A percentile compares a stretch with the other conserved stretches of the same genome.
Evolutionary conservation across 2,888 invertebrate species (phyloP).

Genomic region (Cryptocheilus praepositus): DNA sequence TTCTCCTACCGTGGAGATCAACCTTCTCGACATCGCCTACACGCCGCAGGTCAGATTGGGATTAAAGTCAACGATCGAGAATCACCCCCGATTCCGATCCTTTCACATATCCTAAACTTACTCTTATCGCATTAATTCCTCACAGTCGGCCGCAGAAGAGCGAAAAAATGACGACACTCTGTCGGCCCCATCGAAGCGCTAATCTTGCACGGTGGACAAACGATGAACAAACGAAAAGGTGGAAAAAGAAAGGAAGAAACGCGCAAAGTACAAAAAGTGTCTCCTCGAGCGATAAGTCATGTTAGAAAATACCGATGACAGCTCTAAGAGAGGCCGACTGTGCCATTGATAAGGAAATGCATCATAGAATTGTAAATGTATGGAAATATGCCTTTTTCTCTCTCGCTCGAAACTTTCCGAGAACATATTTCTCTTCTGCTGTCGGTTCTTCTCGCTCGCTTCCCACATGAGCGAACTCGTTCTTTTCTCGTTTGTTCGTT

Average conservation of each 20-base stretch:
- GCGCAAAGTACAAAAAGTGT: constrained; percentile 1
- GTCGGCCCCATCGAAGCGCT: no score
- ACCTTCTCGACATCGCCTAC: no score
- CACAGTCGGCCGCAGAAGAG: no score
- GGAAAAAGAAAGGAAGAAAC: constrained; percentile 13
- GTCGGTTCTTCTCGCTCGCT: constrained; percentile 1
- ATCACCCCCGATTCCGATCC: no score
- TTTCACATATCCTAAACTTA: no score
- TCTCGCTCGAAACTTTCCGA: background rate
- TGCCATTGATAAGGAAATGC: constrained; percentile 60
- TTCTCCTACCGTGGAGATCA: background rate
- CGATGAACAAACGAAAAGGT: constrained; percentile 16
- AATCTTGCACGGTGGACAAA: constrained; percentile 13
- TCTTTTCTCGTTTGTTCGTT: constrained; percentile 41
- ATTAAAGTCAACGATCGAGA: no score
- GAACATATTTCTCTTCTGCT: background rate
- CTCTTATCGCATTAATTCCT: no score
- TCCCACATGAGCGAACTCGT: constrained; percentile 18
- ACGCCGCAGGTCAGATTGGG: constrained; percentile 1
- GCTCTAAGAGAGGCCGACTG: constrained; percentile 23
- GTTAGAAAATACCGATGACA: constrained; percentile 31
- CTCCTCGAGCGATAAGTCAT: constrained; percentile 10
- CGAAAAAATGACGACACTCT: no score
- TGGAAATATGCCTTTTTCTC: constrained; percentile 55
- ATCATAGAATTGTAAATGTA: constrained; percentile 66